phyloP scores from a whole-genome alignment of 2,113 vertebrate genomes.

The Spea multiplicata region DNA sequence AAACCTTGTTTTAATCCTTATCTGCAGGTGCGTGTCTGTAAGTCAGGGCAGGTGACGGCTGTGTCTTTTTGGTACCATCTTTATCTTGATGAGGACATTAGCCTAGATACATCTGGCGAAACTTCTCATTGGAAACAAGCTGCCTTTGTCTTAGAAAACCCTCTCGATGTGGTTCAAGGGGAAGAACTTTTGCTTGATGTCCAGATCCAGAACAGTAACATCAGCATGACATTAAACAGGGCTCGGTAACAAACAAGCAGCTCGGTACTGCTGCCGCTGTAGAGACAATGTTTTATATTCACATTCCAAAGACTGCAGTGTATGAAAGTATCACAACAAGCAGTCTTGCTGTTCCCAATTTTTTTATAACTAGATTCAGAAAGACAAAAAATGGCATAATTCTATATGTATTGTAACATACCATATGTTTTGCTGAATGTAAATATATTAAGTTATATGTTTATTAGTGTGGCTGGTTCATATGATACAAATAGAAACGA shows the following conservation, averaged over 20 bases:
- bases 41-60: slow-evolving; percentile 81
- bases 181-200: slow-evolving; percentile 76
- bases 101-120: slow-evolving; percentile 76
- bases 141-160: slow-evolving; percentile 82
- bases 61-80: slow-evolving; percentile 95
- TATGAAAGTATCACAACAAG: no score
- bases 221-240: slow-evolving; percentile 73
- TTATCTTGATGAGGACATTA: slow-evolving; percentile 76
- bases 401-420: no score
- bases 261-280: no score
- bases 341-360: no score
- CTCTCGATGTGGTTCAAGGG: slow-evolving; percentile 74
- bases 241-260: not conserved
- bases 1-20: not conserved
- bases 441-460: no score
- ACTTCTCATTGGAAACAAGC: slow-evolving; percentile 96
- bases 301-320: no score
- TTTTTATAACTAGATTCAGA: no score
- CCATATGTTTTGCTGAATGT: no score
- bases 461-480: no score
- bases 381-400: no score
- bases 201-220: slow-evolving; percentile 86
- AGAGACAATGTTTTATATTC: no score
- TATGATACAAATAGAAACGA: no score
- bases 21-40: slow-evolving; percentile 73